These are phyloP conservation scores for Brachyrhaphis roseni DNA, from an alignment of 2,797 vertebrate species.

Conservation along the genomic window DNA sequence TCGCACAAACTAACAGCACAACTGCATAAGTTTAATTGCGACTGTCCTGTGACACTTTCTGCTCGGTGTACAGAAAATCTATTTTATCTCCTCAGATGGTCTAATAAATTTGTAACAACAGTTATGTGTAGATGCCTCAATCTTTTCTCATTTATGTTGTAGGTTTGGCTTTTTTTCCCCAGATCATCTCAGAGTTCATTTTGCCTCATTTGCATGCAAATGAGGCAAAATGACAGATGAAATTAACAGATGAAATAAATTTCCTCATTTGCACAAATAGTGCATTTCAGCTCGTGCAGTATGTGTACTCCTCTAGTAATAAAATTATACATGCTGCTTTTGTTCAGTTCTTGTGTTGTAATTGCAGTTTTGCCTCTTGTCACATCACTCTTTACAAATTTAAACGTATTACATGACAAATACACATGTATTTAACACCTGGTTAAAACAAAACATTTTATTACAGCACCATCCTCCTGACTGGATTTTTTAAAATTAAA, in stretches of 20 bases:
- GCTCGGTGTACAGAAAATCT: slow-evolving; percentile 43
- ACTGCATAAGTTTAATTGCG: slow-evolving; percentile 31
- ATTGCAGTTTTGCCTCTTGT: neutral
- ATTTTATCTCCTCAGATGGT: slow-evolving; percentile 64
- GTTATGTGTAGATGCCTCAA: slow-evolving; percentile 16
- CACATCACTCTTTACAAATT: neutral
- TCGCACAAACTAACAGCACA: slow-evolving; percentile 48
- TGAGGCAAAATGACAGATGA: too few relatives aligned
- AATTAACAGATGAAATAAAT: slow-evolving; percentile 5
- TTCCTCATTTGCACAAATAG: slow-evolving; percentile 8
- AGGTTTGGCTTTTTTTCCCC: neutral
- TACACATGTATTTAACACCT: neutral
- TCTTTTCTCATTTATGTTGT: slow-evolving; percentile 3
- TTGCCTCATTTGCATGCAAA: slow-evolving; percentile 31
- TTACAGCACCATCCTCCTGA: neutral
- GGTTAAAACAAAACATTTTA: neutral
- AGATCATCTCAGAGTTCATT: slow-evolving; percentile 12
- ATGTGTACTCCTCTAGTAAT: slow-evolving; percentile 10
- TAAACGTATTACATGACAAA: neutral
- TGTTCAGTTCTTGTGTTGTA: slow-evolving; percentile 13
- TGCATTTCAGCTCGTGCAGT: slow-evolving; percentile 14
- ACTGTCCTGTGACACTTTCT: slow-evolving; percentile 49
- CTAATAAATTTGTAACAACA: slow-evolving; percentile 73
- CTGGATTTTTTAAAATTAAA: neutral
- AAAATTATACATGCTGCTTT: slow-evolving; percentile 17